Percentiles rank a stretch among this genome's conserved stretches.
Conservation (phyloP, 2,113 vertebrate species). For the Dunckerocampus dactyliophorus region DNA sequence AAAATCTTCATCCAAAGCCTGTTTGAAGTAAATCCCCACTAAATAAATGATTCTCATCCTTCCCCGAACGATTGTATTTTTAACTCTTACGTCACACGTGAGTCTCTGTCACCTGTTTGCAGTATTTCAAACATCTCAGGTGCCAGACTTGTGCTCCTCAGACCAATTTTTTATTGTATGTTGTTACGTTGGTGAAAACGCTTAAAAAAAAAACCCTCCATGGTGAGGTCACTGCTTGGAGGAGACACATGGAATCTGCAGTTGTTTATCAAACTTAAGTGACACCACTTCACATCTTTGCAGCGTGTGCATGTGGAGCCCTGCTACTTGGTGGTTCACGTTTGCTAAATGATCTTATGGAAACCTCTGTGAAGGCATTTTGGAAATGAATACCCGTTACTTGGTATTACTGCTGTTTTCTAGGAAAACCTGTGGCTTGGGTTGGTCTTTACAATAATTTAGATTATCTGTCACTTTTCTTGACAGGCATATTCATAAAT, state of each 20-base stretch:
- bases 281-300: constrained; percentile 51
- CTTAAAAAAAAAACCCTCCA: constrained; percentile 31
- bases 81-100: constrained; percentile 29
- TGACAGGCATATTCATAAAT: neutral
- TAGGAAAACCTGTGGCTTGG: neutral
- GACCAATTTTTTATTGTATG: constrained; percentile 26
- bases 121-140: constrained; percentile 37
- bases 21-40: constrained; percentile 34
- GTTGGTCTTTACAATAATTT: constrained; percentile 13
- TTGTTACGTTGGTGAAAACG: constrained; percentile 42
- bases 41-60: constrained; percentile 22
- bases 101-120: constrained; percentile 46
- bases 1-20: constrained; percentile 23
- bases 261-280: constrained; percentile 56
- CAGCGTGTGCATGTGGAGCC: constrained; percentile 31
- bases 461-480: neutral
- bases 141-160: constrained; percentile 45
- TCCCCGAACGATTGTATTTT: constrained; percentile 33
- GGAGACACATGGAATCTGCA: constrained; percentile 42
- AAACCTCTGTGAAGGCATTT: neutral
- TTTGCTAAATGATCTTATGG: constrained; percentile 17
- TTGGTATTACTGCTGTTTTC: neutral
- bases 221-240: constrained; percentile 61
- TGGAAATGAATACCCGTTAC: neutral
- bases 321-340: constrained; percentile 17